These are phyloP conservation scores for Zaprionus capensis DNA, from an alignment of 1,140 invertebrate genomes.

Conservation along the genomic window DNA sequence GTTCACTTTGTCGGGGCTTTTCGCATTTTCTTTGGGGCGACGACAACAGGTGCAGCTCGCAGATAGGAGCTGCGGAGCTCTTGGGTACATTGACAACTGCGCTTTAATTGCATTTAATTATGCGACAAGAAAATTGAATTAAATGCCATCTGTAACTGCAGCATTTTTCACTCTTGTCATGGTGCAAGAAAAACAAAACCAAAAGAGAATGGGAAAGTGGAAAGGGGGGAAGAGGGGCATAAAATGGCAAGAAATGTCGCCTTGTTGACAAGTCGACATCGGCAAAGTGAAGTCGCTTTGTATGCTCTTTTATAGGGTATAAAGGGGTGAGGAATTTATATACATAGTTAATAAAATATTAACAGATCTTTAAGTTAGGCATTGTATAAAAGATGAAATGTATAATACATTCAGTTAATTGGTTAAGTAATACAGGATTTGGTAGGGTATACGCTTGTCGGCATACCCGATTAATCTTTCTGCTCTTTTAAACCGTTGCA, in stretches of 20 bases:
- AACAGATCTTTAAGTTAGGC: background rate
- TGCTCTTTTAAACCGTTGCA: slow-evolving; percentile 24
- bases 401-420: background rate
- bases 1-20: slow-evolving; percentile 11
- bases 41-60: slow-evolving; percentile 28
- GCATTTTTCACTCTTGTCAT: slow-evolving; percentile 38
- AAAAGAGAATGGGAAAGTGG: background rate
- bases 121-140: slow-evolving; percentile 66
- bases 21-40: slow-evolving; percentile 2
- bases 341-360: background rate
- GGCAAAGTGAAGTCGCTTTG: background rate
- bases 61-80: too few relatives aligned
- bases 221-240: background rate
- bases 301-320: background rate
- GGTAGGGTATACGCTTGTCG: background rate
- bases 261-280: slow-evolving; percentile 36
- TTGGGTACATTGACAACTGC: slow-evolving; percentile 29
- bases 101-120: slow-evolving; percentile 72
- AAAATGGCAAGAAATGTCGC: slow-evolving; percentile 31
- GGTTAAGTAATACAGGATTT: background rate
- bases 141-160: slow-evolving; percentile 41
- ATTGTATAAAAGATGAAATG: too few relatives aligned
- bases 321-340: background rate
- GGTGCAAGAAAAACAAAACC: slow-evolving; percentile 11
- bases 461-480: background rate